These are phyloP conservation scores for Omphaloscelis lunosa DNA, from an alignment of 2,888 invertebrate species.

Conservation along the genomic window DNA sequence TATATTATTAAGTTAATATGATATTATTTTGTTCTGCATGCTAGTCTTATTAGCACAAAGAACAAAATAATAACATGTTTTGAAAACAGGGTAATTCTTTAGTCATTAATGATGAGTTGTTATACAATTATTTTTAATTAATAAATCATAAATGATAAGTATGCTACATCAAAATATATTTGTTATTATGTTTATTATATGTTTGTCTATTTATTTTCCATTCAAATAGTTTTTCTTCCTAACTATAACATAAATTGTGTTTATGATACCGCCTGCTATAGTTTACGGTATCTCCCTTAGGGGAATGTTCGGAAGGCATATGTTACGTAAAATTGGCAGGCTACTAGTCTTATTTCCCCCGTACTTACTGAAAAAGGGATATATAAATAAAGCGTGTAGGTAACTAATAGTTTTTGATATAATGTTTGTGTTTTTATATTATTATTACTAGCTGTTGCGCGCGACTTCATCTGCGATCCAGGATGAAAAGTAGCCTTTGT, in stretches of 20 bases:
- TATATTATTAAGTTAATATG: neutral
- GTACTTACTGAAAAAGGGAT: neutral
- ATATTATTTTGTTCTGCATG: neutral
- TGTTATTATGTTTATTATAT: neutral
- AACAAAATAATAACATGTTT: conserved; percentile 15
- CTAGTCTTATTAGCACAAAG: neutral
- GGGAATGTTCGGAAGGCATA: conserved; percentile 37
- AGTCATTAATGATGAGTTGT: neutral
- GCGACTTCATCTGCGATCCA: too few species aligned
- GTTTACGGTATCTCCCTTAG: conserved; percentile 32
- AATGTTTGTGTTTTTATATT: too few species aligned
- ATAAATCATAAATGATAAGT: conserved; percentile 2
- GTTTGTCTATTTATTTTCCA: neutral
- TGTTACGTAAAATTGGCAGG: conserved; percentile 42
- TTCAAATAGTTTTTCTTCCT: conserved; percentile 11
- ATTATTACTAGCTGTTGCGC: neutral
- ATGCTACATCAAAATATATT: neutral
- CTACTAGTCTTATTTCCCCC: conserved; percentile 36
- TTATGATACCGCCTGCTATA: conserved; percentile 45
- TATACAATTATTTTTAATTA: neutral
- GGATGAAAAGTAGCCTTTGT: too few species aligned
- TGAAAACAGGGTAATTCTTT: neutral
- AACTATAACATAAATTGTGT: conserved; percentile 42
- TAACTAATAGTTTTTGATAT: neutral
- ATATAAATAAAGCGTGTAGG: conserved; percentile 25